Evolutionary conservation across 2,113 vertebrate genomes (phyloP), one percentile per base, ranked within the genome.

Genomic region (Nothobranchius furzeri): DNA sequence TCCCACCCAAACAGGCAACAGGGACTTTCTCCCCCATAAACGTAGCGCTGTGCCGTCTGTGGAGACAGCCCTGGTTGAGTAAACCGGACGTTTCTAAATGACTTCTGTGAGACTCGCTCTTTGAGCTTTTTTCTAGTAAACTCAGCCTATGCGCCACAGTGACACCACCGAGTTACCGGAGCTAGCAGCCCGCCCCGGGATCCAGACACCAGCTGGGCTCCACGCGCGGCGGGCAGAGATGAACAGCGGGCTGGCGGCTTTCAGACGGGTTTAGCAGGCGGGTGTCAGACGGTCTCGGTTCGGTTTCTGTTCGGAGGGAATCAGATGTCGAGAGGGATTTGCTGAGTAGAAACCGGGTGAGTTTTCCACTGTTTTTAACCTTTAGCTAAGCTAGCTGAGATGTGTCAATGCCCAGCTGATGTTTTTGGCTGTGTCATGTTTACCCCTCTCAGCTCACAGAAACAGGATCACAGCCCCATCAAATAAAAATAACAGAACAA

Each of bases 1-100:
- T 90, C 84, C 82, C 30, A 72, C 55, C 68, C 25, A 72, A 64
- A 78, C 68, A 82, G 83, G 79, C 80, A 82, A 86, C n/a, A 59
- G 53, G 57, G 47, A 40, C 6, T 15, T 50, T 49, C 7, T 3
- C 24, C 2, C 6, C 14, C 45, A 40, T 9, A 47, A 9, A 65
- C 51, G 14, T 45, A 8, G 3, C 12, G 15, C 24, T 37, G 9
- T 47, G 14, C 45, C 0, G 11, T 36, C 12, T 50, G 1, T n/a
- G 30, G 30, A 4, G 9, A 9, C 42, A 7, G 24, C 15, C 12
- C 11, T 5, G 2, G 1, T n/a, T 40, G 10, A 6, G 2, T 30
- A 13, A 51, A 1, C 30, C 2, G 42, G 30, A 11, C 13, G 7
- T 9, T 55, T 8, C 5, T 2, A 9, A 46, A 17, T 8, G 7